Base-by-base conservation (phyloP, 2,888 invertebrate species). In the Flexamia atlantica region DNA sequence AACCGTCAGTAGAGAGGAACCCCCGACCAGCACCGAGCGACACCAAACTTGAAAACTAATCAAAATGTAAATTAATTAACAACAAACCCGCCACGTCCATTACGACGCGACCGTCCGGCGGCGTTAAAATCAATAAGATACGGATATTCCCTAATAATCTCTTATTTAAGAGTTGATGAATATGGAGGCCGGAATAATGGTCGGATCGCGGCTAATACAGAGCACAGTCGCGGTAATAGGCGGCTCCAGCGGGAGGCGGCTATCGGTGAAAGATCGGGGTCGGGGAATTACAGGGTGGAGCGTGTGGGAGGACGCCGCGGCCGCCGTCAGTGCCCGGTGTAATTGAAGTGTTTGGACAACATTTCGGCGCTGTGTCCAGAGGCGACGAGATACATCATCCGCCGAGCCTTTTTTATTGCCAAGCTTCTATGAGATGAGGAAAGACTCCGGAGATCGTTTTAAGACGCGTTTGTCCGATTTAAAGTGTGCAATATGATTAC, bases 131-230 rank as follows among this genome's bases (percentile, higher is more conserved):
- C 74, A 76, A 76, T 76, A 76, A 76, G 74, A 76, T 76, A 76
- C 74, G 74, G 46, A 76, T 76, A 76, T 76, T 76, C 74, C 28
- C 25, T 76, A 79, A 79, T 79, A 79, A 79, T 79, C 79, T 79
- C 79, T 79, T 57, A 79, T 79, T 79, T 79, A 79, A 79, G 57
- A 79, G 79, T 50, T 79, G 36, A 79, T 79, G 79, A 79, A 79
- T 79, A 79, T 79, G 76, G 70, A 70, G 20, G 36, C 9, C 36
- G 20, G 70, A n/a, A 70, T 70, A 70, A 70, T 70, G 70, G 17
- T 36, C 3, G 70, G n/a, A 70, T 70, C 70, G 70, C 40, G 70
- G 20, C 70, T 70, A 70, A 70, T 70, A 70, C n/a, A n/a, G n/a
- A n/a, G n/a, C n/a, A n/a, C n/a, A n/a, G n/a, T n/a, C n/a, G n/a